Percentiles rank a stretch among this genome's conserved stretches.
Evolutionary conservation across 2,797 vertebrate species (phyloP).

Genomic region (Prunella strophiata): DNA sequence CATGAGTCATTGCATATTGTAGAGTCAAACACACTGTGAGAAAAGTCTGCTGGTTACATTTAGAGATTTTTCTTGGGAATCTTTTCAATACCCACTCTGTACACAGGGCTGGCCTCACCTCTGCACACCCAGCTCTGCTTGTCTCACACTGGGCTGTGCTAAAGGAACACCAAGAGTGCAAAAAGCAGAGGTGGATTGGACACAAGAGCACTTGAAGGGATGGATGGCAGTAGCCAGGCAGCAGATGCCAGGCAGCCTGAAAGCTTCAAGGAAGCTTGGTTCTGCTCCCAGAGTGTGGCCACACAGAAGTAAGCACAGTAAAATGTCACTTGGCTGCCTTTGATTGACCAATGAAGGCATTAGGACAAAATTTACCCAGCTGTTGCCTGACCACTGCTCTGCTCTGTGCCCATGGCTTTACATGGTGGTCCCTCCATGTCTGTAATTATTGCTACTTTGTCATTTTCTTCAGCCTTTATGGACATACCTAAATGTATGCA

Average conservation of each 20-base stretch:
- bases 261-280: background rate
- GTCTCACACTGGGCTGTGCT: no score
- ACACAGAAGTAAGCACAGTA: accelerated
- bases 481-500: background rate
- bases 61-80: background rate
- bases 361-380: background rate
- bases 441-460: background rate
- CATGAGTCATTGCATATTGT: background rate
- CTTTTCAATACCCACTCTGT: background rate
- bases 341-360: accelerated
- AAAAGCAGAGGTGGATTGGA: no score
- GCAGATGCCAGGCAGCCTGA: background rate
- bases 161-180: background rate
- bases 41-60: background rate
- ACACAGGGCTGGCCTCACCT: accelerated
- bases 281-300: background rate
- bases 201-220: accelerated
- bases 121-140: background rate
- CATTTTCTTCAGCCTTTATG: background rate
- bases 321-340: background rate
- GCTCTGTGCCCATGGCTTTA: background rate
- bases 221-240: background rate
- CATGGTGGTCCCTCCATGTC: accelerated
- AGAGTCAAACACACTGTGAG: background rate
- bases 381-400: background rate